phyloP scores from a whole-genome alignment of 92 coral and sea anemone genomes.

The Actinostola sp. region DNA sequence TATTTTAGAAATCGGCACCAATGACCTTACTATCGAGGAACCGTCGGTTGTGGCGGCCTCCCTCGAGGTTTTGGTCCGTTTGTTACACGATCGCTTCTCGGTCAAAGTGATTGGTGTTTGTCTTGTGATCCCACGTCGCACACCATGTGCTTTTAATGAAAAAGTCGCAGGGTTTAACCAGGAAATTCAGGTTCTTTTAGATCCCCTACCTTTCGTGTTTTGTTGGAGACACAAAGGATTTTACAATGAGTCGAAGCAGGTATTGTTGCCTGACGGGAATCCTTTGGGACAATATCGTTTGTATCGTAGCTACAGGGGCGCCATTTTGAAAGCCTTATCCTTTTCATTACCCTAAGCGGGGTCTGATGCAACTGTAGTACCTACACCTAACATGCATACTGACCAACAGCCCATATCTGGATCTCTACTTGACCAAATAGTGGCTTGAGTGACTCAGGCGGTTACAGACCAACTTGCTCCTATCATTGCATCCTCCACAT shows the following conservation, averaged over 20 bases:
- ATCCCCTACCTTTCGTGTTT: not conserved
- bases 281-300: slow-evolving; percentile 7
- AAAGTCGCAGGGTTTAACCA: not conserved
- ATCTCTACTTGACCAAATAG: too few species aligned
- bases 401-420: too few species aligned
- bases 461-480: too few species aligned
- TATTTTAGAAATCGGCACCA: too few species aligned
- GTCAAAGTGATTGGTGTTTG: slow-evolving; percentile 7
- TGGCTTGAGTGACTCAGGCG: too few species aligned
- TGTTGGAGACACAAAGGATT: not conserved
- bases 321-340: slow-evolving; percentile 5
- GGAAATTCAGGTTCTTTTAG: not conserved
- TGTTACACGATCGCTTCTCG: not conserved
- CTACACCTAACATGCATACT: too few species aligned
- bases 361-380: too few species aligned
- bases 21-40: not conserved
- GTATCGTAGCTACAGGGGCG: slow-evolving; percentile 20
- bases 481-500: too few species aligned
- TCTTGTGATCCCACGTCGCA: not conserved
- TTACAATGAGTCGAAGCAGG: not conserved
- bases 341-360: too few species aligned
- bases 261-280: slow-evolving; percentile 2
- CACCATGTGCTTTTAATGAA: not conserved
- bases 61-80: slow-evolving; percentile 7
- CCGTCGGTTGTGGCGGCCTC: not conserved